phyloP scores from a whole-genome alignment of 2,888 invertebrate species.

The Cryptops parisi region DNA sequence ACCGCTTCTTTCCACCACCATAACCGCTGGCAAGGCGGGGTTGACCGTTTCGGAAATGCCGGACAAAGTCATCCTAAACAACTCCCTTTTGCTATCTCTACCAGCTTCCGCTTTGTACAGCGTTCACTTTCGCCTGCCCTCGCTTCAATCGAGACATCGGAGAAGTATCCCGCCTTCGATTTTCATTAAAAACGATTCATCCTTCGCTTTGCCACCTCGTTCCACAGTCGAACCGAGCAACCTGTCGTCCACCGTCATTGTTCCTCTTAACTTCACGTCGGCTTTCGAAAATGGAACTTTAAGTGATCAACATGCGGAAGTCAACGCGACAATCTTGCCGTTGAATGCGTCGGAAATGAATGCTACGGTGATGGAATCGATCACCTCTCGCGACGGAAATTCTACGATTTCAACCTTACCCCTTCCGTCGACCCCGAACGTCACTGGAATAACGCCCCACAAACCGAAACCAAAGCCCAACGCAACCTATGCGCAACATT shows the following conservation, averaged over 20 bases:
- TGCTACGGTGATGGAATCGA: neutral
- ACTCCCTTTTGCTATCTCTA: neutral
- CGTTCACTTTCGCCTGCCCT: neutral
- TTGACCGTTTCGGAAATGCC: neutral
- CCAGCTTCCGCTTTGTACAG: constrained; percentile 7
- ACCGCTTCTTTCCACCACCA: constrained; percentile 34
- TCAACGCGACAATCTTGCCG: neutral
- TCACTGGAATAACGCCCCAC: constrained; percentile 15
- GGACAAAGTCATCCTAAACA: neutral
- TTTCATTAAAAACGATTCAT: neutral
- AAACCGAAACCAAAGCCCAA: constrained; percentile 5
- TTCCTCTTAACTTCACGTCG: neutral
- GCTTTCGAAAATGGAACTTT: neutral
- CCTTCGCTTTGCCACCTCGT: neutral
- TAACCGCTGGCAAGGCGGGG: constrained; percentile 23
- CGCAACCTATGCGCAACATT: neutral
- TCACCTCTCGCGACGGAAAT: neutral
- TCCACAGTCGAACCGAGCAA: neutral
- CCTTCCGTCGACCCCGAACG: neutral
- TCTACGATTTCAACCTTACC: too few relatives aligned
- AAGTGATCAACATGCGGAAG: neutral
- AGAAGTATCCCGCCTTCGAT: neutral
- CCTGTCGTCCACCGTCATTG: neutral
- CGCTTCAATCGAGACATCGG: neutral
- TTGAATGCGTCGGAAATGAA: neutral